Base-by-base conservation (phyloP, 2,797 vertebrate genomes). In the Sternotherus odoratus region DNA sequence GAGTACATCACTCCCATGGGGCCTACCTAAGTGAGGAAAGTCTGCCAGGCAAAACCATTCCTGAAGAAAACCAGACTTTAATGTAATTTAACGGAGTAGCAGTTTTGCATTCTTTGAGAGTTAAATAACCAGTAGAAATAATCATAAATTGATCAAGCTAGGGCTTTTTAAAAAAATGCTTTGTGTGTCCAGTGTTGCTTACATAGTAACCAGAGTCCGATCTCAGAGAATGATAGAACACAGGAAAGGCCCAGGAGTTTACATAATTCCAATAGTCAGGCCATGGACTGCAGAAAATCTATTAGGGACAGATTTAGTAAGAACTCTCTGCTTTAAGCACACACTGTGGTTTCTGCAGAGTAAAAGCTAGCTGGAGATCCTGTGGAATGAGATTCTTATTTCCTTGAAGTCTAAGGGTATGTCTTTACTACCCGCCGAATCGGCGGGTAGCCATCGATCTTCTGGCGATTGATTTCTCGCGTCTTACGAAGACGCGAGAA, bases 1-100 rank as follows among this genome's bases (percentile, higher is more conserved):
- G 90, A 95, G 89, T 77, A 79, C 79, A 46, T 81, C 51, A 66
- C 79, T 95, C 91, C 89, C 91, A 5, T 0, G 77, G 72, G 95
- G 57, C 91, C 86, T 89, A 24, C 92, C 90, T 79, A 5, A 1
- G 6, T 79, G 90, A 96, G 97, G 95, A 96, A 96, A 74, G 89
- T 94, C 95, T 98, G 97, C 97, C 97, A 98, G 97, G 96, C 95
- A 93, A 92, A 96, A 93, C 94, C 94, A 88, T 95, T 95, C 83
- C 90, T 93, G 97, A 98, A 90, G 97, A 98, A 98, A 95, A 93
- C 85, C 97, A 98, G 97, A 89, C 93, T 94, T 92, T n/a, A 78
- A 84, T 72, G 88, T 48, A 86, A 94, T 96, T 95, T 93, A 92
- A 90, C 48, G 0, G 69, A 95, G 79, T 78, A 36, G 50, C 83